A percentile compares a stretch with the other conserved stretches of the same genome.
These are phyloP conservation scores for Lithosia quadra DNA, from an alignment of 2,888 invertebrate species.

Conservation along the genomic window DNA sequence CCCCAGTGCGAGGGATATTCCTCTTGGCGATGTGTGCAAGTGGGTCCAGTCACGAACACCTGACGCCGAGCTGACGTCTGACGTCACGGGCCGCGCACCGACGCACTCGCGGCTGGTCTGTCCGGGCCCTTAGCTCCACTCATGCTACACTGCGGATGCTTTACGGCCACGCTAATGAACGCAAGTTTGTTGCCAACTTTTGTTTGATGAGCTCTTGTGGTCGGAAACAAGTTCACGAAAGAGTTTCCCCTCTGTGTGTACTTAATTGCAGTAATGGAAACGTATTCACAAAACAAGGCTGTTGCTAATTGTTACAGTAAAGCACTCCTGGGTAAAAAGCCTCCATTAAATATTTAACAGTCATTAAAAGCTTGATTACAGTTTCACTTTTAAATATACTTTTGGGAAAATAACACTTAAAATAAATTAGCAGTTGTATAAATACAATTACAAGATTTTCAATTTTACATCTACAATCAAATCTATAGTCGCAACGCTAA, in stretches of 20 bases:
- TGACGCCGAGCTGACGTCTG: not conserved
- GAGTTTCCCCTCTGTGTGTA: slow-evolving; percentile 1
- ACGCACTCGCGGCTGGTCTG: not conserved
- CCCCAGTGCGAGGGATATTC: not conserved
- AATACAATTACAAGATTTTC: not conserved
- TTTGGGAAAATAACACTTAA: not conserved
- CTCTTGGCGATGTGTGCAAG: not conserved
- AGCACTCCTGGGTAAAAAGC: not conserved
- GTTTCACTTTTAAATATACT: not conserved
- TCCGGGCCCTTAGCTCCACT: not conserved
- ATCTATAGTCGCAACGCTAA: not conserved
- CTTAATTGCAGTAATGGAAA: slow-evolving; percentile 3
- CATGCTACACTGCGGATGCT: not conserved
- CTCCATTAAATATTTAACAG: slow-evolving; percentile 1
- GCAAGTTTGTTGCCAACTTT: slow-evolving; percentile 1
- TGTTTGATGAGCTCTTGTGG: slow-evolving; percentile 4
- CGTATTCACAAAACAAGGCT: not conserved
- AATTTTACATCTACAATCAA: too few species aligned
- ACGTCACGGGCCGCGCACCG: not conserved
- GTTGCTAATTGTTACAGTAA: not conserved
- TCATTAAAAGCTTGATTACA: not conserved
- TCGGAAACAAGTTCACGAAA: not conserved
- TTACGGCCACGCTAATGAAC: slow-evolving; percentile 1
- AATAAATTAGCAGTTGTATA: not conserved
- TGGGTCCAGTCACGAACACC: not conserved